Evolutionary conservation across 2,113 vertebrate species (phyloP).

Genomic region (Prionailurus viverrinus): DNA sequence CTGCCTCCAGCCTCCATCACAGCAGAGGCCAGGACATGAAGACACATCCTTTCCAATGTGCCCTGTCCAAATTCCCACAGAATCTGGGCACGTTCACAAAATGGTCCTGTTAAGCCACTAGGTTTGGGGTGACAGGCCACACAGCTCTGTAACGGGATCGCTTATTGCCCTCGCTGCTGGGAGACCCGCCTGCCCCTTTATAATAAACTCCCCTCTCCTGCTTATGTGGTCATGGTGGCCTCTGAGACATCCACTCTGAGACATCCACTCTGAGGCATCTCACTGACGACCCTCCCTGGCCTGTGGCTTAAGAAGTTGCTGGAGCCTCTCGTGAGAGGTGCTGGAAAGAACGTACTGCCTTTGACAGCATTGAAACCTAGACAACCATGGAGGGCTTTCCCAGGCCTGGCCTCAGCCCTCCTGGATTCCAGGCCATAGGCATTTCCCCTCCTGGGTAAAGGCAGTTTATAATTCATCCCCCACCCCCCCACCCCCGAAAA

Average conservation of each 20-base stretch:
- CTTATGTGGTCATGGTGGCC: not conserved
- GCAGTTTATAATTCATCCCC: not conserved
- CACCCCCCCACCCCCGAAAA: too few relatives aligned
- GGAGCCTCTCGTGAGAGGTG: not conserved
- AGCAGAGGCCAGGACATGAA: fast-evolving
- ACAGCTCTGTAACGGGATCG: fast-evolving
- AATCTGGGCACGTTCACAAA: not conserved
- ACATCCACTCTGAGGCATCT: not conserved
- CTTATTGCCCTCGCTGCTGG: not conserved
- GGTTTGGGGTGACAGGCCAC: not conserved
- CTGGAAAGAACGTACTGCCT: not conserved
- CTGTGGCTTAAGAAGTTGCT: fast-evolving
- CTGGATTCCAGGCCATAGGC: not conserved
- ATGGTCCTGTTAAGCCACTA: not conserved
- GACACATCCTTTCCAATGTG: not conserved
- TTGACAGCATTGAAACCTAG: not conserved
- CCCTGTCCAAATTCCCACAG: not conserved
- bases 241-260: not conserved
- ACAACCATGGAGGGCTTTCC: not conserved
- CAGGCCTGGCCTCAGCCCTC: not conserved
- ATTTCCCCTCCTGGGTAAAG: not conserved
- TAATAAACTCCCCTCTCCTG: not conserved
- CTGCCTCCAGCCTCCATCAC: not conserved
- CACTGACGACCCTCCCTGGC: not conserved
- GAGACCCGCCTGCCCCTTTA: not conserved